Base-by-base conservation (phyloP, 2,113 vertebrate species). In the Holacanthus passer region DNA sequence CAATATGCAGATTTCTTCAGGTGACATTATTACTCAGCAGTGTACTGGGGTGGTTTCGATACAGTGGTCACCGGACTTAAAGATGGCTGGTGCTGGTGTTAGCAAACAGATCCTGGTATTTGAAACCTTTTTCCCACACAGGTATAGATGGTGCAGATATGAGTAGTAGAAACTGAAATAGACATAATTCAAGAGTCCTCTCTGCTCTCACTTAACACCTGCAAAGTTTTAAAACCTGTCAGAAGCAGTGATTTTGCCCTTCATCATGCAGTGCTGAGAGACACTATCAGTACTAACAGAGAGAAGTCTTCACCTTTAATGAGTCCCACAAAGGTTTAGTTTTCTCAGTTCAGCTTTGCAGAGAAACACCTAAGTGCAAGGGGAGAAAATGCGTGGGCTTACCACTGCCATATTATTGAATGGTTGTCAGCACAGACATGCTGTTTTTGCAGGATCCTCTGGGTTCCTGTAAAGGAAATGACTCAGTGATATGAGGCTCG, bases 381-480 rank as follows among this genome's bases (percentile, higher is more conserved):
- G 81, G 79, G 81, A 87, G 71, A 89, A 81, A 87, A 83, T 48
- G 53, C 17, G 78, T 63, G 68, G 74, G 66, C 71, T 73, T 80
- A 86, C 83, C 80, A 32, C 63, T 37, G 77, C 43, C 24, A 69
- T 87, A 81, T 91, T 88, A 85, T 75, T 82, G 82, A 85, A 79
- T 80, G 64, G 64, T 65, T 85, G 91, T 88, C 84, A 94, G 88
- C 86, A 85, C 62, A 82, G 77, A 77, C 87, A 67, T 78, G 63
- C 74, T 90, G 91, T 92, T 94, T 91, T 85, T 90, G 88, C 85
- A 89, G 87, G 92, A 91, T 90, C 78, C 79, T 83, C 82, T 85
- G 72, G 81, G 92, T 95, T 95, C 93, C 94, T 94, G 93, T 87
- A 72, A 65, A 88, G 94, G 93, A 95, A 94, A 91, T 95, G 94